phyloP scores from a whole-genome alignment of 2,797 vertebrate species.

The Malurus leucopterus region DNA sequence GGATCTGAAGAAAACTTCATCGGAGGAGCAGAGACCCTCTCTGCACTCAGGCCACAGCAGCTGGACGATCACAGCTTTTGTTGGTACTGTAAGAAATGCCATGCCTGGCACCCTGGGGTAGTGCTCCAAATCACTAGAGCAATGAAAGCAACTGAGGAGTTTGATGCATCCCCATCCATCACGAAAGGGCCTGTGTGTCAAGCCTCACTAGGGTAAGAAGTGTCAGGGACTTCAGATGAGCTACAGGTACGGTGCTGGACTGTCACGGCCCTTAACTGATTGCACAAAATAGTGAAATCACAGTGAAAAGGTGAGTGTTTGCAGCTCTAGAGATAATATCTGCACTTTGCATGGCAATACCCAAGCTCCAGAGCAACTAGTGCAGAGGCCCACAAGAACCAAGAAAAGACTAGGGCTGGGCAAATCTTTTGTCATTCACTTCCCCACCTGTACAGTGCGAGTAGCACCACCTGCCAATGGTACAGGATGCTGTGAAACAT shows the following conservation, averaged over 20 bases:
- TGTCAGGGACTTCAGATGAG: not conserved
- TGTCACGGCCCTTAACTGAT: not conserved
- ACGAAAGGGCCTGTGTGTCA: fast-evolving
- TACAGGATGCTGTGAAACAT: not conserved
- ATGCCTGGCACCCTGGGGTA: not conserved
- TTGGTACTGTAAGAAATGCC: not conserved
- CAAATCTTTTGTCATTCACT: not conserved
- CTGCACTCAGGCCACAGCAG: not conserved
- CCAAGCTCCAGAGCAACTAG: not conserved
- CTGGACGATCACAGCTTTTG: fast-evolving
- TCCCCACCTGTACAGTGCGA: not conserved
- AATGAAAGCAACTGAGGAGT: not conserved
- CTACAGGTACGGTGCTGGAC: not conserved
- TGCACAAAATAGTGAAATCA: not conserved
- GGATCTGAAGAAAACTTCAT: not conserved
- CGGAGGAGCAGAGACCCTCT: not conserved
- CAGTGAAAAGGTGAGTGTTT: not conserved
- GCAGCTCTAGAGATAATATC: not conserved
- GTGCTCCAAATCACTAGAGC: not conserved
- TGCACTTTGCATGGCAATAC: not conserved
- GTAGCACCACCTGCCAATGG: not conserved
- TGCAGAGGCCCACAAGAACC: not conserved
- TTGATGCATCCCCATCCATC: not conserved
- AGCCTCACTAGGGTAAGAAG: not conserved
- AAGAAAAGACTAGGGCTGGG: not conserved